Evolutionary conservation across 2,113 vertebrate species (phyloP), one percentile per base, ranked within the genome.

Genomic region (Lagenorhynchus albirostris): DNA sequence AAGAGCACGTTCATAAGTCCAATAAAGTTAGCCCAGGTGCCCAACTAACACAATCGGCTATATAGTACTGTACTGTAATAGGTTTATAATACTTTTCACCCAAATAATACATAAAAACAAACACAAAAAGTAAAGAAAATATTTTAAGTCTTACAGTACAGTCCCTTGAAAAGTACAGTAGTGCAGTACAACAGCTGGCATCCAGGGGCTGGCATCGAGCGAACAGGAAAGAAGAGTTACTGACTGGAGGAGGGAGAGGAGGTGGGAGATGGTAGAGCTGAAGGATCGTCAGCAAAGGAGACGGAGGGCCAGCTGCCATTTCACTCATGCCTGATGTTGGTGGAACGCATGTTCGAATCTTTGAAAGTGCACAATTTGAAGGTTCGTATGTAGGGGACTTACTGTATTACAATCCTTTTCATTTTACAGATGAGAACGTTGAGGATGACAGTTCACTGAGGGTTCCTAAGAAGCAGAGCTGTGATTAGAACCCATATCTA

Each of bases 111-210:
- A 50, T 76, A 10, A 50, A 33, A 76, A 50, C n/a, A 76, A 76
- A 50, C 17, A 50, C 29, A 76, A 20, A 50, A 20, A 50, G 6
- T 50, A 6, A 47, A 76, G 73, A 5, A 50, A 50, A 50, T 2
- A 33, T 76, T 76, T 76, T 33, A 11, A 33, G 50, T 3, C 29
- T 77, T 21, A 21, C 17, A 77, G 74, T 33, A 12, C 18, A 20
- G 44, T 20, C 6, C 44, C 74, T 77, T 33, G 29, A 50, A 20
- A 33, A 18, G 9, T 11, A 9, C 44, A 53, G 10, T 17, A 53
- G 50, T 17, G 0, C 50, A 15, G 50, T 3, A 50, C 1, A 5
- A 2, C 15, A 17, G 9, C 26, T 6, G 74, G 44, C 44, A 6
- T 20, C 50, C 44, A 17, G 31, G 74, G 74, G 44, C 74, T 50